Percentiles rank a stretch among this genome's conserved stretches.
Evolutionary conservation across 1,140 invertebrate genomes (phyloP).

Genomic region (Hyles euphorbiae): DNA sequence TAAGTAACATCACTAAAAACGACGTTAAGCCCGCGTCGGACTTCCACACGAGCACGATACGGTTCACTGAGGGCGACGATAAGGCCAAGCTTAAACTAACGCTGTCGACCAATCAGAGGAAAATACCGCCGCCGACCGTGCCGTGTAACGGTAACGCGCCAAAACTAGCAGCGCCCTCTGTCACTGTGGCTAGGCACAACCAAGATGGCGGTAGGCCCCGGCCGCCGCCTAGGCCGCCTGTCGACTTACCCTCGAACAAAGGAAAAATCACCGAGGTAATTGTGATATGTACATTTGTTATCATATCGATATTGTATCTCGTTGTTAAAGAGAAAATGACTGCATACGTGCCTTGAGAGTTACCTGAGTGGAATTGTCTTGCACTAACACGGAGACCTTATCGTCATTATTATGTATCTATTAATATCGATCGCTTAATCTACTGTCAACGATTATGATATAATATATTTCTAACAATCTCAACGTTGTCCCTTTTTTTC

Average conservation of each 20-base stretch:
- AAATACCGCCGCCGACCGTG: constrained; percentile 22
- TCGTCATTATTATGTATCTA: constrained; percentile 5
- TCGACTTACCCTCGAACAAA: constrained; percentile 30
- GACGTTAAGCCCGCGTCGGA: constrained; percentile 33
- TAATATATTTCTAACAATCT: constrained; percentile 42
- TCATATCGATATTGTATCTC: constrained; percentile 52
- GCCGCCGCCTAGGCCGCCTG: constrained; percentile 17
- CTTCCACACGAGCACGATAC: constrained; percentile 60
- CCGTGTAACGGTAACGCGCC: constrained; percentile 38
- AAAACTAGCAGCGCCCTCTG: constrained; percentile 26
- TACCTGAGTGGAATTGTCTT: constrained; percentile 31
- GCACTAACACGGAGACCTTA: constrained; percentile 34
- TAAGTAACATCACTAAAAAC: constrained; percentile 59
- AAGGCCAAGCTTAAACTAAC: constrained; percentile 61
- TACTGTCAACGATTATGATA: constrained; percentile 6
- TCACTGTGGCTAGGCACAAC: constrained; percentile 22
- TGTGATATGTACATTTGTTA: constrained; percentile 61
- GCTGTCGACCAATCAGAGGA: constrained; percentile 50
- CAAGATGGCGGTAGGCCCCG: constrained; percentile 23
- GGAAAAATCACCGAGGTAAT: constrained; percentile 62
- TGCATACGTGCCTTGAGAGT: constrained; percentile 28
- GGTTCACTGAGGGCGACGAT: constrained; percentile 54
- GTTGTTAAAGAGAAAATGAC: constrained; percentile 31
- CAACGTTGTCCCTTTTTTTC: constrained; percentile 37
- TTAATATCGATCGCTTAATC: constrained; percentile 5